Evolutionary conservation across 2,113 vertebrate species (phyloP).

Genomic region (Corythornis cristatus): DNA sequence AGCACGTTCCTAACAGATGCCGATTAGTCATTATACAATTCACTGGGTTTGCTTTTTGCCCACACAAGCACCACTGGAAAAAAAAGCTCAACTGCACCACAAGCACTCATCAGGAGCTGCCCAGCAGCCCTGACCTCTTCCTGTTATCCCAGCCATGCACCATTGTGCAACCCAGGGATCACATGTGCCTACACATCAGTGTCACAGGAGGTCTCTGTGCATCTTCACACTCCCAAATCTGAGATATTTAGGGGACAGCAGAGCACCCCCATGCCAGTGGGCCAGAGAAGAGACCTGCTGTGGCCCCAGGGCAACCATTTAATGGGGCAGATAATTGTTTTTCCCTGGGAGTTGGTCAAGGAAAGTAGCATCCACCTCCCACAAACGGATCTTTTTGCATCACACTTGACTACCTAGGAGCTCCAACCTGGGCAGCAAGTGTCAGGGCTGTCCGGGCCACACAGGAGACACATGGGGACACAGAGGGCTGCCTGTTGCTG

Average conservation of each 20-base stretch:
- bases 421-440: accelerated
- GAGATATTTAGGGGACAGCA: not conserved
- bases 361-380: not conserved
- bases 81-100: not conserved
- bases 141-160: accelerated
- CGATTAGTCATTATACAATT: not conserved
- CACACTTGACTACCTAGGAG: accelerated
- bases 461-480: not conserved
- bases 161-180: not conserved
- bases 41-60: not conserved
- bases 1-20: not conserved
- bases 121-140: not conserved
- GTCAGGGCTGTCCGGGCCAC: not conserved
- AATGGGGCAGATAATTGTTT: accelerated
- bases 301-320: accelerated
- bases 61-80: not conserved
- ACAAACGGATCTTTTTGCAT: not conserved
- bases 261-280: accelerated
- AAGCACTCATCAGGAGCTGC: not conserved
- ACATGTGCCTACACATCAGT: accelerated
- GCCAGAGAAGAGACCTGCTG: accelerated
- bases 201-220: not conserved
- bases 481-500: not conserved
- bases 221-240: not conserved
- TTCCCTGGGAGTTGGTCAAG: not conserved